A percentile compares a stretch with the other conserved stretches of the same genome.
These are phyloP conservation scores for Cistogaster globosa DNA, from an alignment of 2,888 invertebrate species.

Conservation along the genomic window DNA sequence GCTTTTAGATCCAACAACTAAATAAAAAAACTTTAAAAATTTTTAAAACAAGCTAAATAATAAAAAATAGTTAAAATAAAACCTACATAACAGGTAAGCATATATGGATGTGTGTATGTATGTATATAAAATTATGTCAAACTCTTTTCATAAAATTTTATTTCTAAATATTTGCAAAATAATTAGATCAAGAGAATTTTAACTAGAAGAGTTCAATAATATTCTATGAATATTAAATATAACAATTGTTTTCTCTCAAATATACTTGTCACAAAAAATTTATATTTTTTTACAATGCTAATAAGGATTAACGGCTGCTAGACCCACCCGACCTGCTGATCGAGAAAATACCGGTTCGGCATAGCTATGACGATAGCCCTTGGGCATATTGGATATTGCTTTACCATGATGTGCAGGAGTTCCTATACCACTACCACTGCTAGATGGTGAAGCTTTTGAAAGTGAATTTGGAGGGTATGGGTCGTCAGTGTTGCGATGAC, in stretches of 20 bases:
- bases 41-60: constrained; percentile 35
- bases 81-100: neutral
- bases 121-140: neutral
- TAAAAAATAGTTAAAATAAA: neutral
- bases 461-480: constrained; percentile 75
- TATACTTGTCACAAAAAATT: neutral
- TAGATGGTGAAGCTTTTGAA: constrained; percentile 75
- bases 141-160: neutral
- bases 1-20: constrained; percentile 15
- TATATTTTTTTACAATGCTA: constrained; percentile 65
- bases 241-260: constrained; percentile 4
- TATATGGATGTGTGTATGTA: constrained; percentile 11
- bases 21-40: neutral
- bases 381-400: constrained; percentile 80
- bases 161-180: neutral
- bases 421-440: constrained; percentile 66
- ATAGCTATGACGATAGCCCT: constrained; percentile 83
- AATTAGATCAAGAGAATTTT: neutral
- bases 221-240: neutral
- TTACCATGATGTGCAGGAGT: constrained; percentile 76
- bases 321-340: constrained; percentile 81
- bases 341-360: constrained; percentile 82
- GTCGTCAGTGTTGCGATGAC: constrained; percentile 67
- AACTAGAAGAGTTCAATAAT: constrained; percentile 4
- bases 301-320: constrained; percentile 83